A percentile compares a stretch with the other conserved stretches of the same genome.
Evolutionary conservation across 2,113 vertebrate genomes (phyloP).

Genomic region (Irena cyanogastra): DNA sequence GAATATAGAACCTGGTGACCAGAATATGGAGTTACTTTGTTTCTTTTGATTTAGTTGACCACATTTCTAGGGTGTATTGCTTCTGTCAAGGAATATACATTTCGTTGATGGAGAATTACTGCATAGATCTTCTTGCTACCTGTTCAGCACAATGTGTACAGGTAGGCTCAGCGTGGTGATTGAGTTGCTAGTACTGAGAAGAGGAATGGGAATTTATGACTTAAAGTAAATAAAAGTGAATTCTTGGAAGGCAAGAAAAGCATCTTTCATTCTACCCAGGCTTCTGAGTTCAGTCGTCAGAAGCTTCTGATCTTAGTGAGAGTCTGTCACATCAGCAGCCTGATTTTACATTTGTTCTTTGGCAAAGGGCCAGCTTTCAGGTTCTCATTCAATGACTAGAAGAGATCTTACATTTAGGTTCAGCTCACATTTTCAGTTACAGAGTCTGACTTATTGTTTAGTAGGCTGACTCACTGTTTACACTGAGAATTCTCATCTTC

Average conservation of each 20-base stretch:
- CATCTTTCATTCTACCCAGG: neutral
- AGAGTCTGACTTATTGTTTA: neutral
- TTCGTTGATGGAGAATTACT: neutral
- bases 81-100: neutral
- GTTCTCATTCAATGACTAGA: neutral
- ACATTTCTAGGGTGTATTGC: neutral
- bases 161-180: neutral
- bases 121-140: neutral
- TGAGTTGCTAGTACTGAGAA: neutral
- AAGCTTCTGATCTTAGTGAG: neutral
- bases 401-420: neutral
- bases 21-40: neutral
- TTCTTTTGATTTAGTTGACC: neutral
- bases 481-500: neutral
- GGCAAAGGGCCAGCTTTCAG: neutral
- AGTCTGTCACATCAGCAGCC: neutral
- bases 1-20: neutral
- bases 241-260: neutral
- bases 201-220: neutral
- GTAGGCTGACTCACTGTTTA: neutral
- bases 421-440: neutral
- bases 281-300: neutral
- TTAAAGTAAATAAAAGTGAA: neutral
- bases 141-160: neutral
- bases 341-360: neutral